Percentiles rank a stretch among this genome's conserved stretches.
These are phyloP conservation scores for Bucorvus abyssinicus DNA, from an alignment of 2,797 vertebrate genomes.

Conservation along the genomic window DNA sequence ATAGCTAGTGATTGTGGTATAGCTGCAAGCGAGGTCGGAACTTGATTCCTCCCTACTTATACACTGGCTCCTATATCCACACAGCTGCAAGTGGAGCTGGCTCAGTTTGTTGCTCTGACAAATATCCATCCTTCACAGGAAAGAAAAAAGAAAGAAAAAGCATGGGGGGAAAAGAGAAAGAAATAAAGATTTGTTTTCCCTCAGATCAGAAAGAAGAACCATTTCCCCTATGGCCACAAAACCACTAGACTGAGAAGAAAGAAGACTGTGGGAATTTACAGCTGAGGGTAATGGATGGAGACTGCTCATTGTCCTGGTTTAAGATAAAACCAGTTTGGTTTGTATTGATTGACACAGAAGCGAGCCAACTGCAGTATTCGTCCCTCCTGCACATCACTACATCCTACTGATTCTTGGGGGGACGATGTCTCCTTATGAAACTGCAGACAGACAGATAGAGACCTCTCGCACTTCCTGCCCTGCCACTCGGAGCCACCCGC, in stretches of 20 bases:
- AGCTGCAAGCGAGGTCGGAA: slow-evolving; percentile 20
- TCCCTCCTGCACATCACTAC: no score
- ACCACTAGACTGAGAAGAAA: background rate
- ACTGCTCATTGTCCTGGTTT: background rate
- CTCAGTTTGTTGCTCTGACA: background rate
- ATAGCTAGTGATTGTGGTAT: background rate
- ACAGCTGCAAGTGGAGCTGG: background rate
- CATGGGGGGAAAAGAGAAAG: background rate
- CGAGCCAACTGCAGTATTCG: no score
- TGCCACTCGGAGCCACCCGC: no score
- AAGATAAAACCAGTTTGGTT: no score
- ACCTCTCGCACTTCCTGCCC: no score
- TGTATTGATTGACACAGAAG: no score
- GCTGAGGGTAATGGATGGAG: slow-evolving; percentile 9
- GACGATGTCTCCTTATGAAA: no score
- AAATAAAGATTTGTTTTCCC: background rate
- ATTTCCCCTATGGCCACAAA: background rate
- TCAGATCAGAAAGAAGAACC: background rate
- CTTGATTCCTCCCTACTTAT: background rate
- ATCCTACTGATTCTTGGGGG: no score
- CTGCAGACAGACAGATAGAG: no score
- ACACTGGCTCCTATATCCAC: background rate
- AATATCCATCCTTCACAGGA: background rate
- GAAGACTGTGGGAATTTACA: slow-evolving; percentile 49
- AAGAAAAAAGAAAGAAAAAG: background rate